Percentiles rank a stretch among this genome's conserved stretches.
These are phyloP conservation scores for Apogon hyalosoma DNA, from an alignment of 2,797 vertebrate species.

Conservation along the genomic window DNA sequence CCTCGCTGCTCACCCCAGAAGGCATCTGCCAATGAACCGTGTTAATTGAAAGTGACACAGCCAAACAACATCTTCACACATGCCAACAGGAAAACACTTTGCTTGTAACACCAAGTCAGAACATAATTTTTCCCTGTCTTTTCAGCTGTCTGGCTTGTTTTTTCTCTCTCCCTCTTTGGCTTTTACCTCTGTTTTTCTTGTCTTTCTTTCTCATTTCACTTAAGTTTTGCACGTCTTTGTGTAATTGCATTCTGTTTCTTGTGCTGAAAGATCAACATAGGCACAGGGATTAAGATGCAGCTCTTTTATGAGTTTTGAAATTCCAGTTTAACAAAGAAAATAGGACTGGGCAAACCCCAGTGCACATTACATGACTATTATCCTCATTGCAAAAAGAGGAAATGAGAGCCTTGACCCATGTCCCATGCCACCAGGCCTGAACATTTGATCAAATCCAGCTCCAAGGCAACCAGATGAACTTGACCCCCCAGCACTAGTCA, in stretches of 20 bases:
- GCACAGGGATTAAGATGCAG: constrained; percentile 21
- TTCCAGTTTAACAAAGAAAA: constrained; percentile 38
- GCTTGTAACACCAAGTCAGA: constrained; percentile 31
- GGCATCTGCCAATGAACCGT: constrained; percentile 61
- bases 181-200: constrained; percentile 2
- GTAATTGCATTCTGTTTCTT: constrained; percentile 8
- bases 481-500: constrained; percentile 56
- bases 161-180: neutral
- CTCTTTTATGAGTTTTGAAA: constrained; percentile 32
- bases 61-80: constrained; percentile 65
- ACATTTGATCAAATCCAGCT: constrained; percentile 72
- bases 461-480: constrained; percentile 66
- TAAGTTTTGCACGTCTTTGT: neutral
- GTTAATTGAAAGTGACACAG: constrained; percentile 70
- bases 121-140: constrained; percentile 19
- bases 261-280: constrained; percentile 13
- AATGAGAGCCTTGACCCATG: constrained; percentile 64
- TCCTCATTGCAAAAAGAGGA: constrained; percentile 47
- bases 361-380: constrained; percentile 31
- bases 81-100: constrained; percentile 61
- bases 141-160: constrained; percentile 21
- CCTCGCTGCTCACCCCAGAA: constrained; percentile 57
- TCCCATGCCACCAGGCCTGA: constrained; percentile 47
- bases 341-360: constrained; percentile 19
- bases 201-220: constrained; percentile 3